Evolutionary conservation across 2,888 invertebrate genomes (phyloP).

Genomic region (Archaeoteleia sp.): DNA sequence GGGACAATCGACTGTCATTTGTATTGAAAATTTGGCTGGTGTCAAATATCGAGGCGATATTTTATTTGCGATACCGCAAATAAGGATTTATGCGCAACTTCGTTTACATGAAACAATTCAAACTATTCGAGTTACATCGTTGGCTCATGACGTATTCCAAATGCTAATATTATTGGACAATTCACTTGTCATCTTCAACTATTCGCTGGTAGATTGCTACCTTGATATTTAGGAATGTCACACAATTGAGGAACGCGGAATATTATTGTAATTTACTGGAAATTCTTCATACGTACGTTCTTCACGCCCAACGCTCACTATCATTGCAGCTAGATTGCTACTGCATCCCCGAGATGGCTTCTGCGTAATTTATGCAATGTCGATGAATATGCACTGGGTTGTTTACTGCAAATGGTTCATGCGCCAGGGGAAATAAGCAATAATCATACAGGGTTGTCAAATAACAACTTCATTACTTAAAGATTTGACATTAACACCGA

Average conservation of each 20-base stretch:
- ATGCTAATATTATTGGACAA: too few species aligned
- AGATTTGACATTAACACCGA: neutral
- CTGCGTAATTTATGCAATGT: constrained; percentile 25
- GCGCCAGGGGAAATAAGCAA: constrained; percentile 32
- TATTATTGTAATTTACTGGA: constrained; percentile 3
- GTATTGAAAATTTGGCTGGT: too few species aligned
- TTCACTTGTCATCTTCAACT: too few species aligned
- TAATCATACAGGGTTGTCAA: constrained; percentile 13
- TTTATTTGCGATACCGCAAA: too few species aligned
- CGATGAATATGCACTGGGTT: constrained; percentile 30
- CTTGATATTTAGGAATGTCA: neutral
- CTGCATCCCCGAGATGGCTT: constrained; percentile 23
- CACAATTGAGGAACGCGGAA: too few species aligned
- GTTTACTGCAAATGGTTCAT: constrained; percentile 29
- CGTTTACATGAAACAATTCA: too few species aligned
- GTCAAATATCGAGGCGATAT: too few species aligned
- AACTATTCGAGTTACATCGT: too few species aligned
- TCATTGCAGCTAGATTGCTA: constrained; percentile 17
- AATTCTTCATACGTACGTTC: constrained; percentile 6
- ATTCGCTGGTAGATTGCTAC: too few species aligned
- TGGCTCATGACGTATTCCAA: too few species aligned
- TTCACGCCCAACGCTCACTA: constrained; percentile 11
- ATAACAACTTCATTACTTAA: constrained; percentile 7
- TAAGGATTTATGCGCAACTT: neutral
- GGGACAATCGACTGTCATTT: neutral